phyloP scores from a whole-genome alignment of 2,888 invertebrate genomes.

The Philaethria dido region DNA sequence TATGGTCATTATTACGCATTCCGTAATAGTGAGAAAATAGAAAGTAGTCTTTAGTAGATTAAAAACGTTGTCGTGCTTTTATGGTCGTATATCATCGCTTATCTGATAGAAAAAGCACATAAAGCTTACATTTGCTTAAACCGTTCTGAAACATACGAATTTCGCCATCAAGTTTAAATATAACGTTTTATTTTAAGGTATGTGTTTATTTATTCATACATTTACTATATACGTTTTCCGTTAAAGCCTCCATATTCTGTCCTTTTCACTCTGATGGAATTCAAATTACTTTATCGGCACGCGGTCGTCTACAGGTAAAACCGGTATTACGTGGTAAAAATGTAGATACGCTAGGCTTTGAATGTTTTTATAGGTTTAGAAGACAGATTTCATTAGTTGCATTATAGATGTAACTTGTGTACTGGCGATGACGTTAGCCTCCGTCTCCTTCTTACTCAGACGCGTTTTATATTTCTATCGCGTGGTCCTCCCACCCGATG shows the following conservation, averaged over 20 bases:
- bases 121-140: slow-evolving; percentile 25
- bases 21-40: slow-evolving; percentile 49
- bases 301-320: slow-evolving; percentile 75
- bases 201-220: slow-evolving; percentile 50
- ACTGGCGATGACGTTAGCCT: slow-evolving; percentile 60
- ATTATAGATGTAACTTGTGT: slow-evolving; percentile 63
- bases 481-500: slow-evolving; percentile 68
- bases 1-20: slow-evolving; percentile 39
- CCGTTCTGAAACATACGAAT: neutral
- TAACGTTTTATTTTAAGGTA: slow-evolving; percentile 65
- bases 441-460: slow-evolving; percentile 58
- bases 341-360: slow-evolving; percentile 53
- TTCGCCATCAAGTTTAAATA: slow-evolving; percentile 56
- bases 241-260: slow-evolving; percentile 66
- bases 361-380: slow-evolving; percentile 58
- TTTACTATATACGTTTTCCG: slow-evolving; percentile 44
- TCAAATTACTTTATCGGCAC: slow-evolving; percentile 79
- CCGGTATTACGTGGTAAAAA: slow-evolving; percentile 70
- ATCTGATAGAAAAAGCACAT: slow-evolving; percentile 9
- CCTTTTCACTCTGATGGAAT: slow-evolving; percentile 80
- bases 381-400: slow-evolving; percentile 69
- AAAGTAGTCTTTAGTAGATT: slow-evolving; percentile 48
- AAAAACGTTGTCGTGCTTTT: slow-evolving; percentile 8
- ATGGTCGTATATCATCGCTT: neutral
- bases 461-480: slow-evolving; percentile 60